Conservation (phyloP, 2,113 vertebrate species). For the Podilymbus podiceps region DNA sequence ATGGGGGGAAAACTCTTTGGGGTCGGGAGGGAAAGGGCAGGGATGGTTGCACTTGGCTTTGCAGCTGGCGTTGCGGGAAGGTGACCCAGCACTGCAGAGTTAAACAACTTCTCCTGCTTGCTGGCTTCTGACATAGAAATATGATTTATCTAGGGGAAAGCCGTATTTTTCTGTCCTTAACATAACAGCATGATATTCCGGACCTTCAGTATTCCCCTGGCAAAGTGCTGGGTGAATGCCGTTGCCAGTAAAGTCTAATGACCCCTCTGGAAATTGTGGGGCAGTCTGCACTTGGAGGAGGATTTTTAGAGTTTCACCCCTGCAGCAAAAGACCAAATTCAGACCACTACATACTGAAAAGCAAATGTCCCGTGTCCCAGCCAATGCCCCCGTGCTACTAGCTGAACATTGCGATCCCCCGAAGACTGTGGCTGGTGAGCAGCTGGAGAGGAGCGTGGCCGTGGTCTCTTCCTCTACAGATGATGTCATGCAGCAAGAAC, state of each 20-base stretch:
- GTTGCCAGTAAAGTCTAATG: neutral
- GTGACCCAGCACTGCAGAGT: conserved; percentile 2
- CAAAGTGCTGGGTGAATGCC: neutral
- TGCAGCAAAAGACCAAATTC: neutral
- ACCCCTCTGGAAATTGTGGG: neutral
- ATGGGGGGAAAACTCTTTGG: rapidly evolving
- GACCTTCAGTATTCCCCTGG: conserved; percentile 28
- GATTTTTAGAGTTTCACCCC: neutral
- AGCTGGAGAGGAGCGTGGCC: neutral
- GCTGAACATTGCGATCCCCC: neutral
- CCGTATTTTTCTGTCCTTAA: neutral
- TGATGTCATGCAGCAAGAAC: neutral
- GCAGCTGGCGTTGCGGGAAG: neutral
- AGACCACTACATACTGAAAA: neutral
- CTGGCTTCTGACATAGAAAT: neutral
- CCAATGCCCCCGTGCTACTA: too few species aligned
- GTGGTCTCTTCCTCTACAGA: neutral
- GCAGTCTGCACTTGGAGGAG: neutral
- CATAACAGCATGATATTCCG: neutral
- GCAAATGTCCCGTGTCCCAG: neutral
- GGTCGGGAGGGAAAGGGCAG: neutral
- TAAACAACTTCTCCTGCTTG: neutral
- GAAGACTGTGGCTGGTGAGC: neutral
- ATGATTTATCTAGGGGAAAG: neutral
- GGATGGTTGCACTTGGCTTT: neutral